Base-by-base conservation (phyloP, 2,888 invertebrate species). In the Cheilosia variabilis region DNA sequence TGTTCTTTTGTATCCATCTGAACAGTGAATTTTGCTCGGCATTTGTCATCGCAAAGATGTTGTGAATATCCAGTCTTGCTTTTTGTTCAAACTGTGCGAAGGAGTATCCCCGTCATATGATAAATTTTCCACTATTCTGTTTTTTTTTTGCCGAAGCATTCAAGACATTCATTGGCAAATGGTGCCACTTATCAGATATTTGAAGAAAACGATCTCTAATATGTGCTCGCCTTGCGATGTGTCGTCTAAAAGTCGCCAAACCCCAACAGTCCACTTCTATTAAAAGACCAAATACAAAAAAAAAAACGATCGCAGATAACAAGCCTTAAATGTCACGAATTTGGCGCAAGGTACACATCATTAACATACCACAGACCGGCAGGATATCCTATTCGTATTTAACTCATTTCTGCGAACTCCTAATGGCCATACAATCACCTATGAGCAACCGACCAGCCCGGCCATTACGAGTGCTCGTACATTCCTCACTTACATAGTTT, bases 351-450 rank as follows among this genome's bases (percentile, higher is more conserved):
- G 75, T 80, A 66, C 60, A 81, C 86, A 86, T 86, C 86, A 86
- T 86, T 86, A 86, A 86, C 86, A 86, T 86, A 86, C 86, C 86
- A 60, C 79, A 57, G 73, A 2, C 43, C 22, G 68, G 72, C 77
- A 86, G 86, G 86, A 86, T 86, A 86, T 86, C 72, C 76, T 73
- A 73, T 71, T 15, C 69, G 69, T 43, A 69, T 65, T 80, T 62
- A 80, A 71, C 66, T 86, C 76, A 81, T 81, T 86, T 86, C 86
- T 81, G 66, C 81, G 86, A 86, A 77, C 86, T 72, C 86, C 71
- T 81, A 86, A 86, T 86, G 86, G 81, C 69, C 81, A 65, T 52
- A 76, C 55, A 63, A 63, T 31, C 17, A 76, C 53, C 66, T 13
- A 27, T 6, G 4, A 37, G 13, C n/a, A 22, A 15, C 19, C 45